A percentile compares a stretch with the other conserved stretches of the same genome.
Evolutionary conservation across 2,113 vertebrate genomes (phyloP).

Genomic region (Clarias gariepinus): DNA sequence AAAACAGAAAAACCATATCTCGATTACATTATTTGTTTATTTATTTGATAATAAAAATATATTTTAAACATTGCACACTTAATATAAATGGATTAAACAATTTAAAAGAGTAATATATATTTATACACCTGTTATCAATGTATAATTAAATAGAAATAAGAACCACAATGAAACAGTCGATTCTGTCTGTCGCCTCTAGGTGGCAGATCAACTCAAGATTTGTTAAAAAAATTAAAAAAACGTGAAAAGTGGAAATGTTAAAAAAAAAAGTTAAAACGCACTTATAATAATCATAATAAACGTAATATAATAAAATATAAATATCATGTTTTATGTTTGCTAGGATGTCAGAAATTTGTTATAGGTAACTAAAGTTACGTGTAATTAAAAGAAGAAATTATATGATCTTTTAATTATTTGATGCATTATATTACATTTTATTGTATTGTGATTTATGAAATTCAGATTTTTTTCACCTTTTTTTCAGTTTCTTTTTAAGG

Average conservation of each 20-base stretch:
- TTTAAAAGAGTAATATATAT: no score
- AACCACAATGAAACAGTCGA: background rate
- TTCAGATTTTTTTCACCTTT: background rate
- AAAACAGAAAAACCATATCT: no score
- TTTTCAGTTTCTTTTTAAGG: conserved; percentile 25
- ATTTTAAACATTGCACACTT: no score
- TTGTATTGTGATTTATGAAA: background rate
- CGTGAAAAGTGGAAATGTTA: background rate
- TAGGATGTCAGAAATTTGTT: background rate
- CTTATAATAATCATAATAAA: background rate
- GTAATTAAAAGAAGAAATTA: background rate
- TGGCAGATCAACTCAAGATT: conserved; percentile 27
- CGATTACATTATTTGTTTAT: no score
- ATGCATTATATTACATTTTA: background rate
- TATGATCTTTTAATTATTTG: background rate
- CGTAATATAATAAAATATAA: background rate
- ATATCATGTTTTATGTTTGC: background rate
- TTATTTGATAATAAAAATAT: no score
- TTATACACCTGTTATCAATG: no score
- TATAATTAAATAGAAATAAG: background rate
- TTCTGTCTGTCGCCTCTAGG: conserved; percentile 14
- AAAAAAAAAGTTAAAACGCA: background rate
- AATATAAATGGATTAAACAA: no score
- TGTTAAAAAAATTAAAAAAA: background rate
- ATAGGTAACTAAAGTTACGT: background rate